phyloP scores from a whole-genome alignment of 2,797 vertebrate species.

The Fistularia tabacaria region DNA sequence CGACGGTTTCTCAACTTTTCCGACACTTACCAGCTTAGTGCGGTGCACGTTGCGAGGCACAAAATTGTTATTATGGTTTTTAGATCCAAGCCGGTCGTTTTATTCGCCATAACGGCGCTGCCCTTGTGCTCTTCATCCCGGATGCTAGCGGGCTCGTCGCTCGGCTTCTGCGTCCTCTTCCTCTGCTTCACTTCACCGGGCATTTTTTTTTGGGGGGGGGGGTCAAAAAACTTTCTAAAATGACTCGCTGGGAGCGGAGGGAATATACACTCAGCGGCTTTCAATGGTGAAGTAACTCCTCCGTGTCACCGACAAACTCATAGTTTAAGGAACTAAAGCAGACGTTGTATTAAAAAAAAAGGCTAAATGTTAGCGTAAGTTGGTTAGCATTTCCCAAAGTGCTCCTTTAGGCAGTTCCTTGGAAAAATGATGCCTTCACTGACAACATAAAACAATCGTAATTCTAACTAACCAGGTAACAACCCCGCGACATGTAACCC shows the following conservation, averaged over 20 bases:
- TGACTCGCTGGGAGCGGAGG: not conserved
- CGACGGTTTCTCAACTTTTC: too few relatives aligned
- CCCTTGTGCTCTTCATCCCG: too few relatives aligned
- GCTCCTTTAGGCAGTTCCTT: not conserved
- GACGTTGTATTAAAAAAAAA: not conserved
- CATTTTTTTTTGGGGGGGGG: constrained; percentile 55
- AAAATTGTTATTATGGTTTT: constrained; percentile 54
- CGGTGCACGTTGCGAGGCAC: constrained; percentile 55
- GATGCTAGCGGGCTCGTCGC: not conserved
- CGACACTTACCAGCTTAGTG: constrained; percentile 66
- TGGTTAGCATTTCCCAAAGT: too few relatives aligned
- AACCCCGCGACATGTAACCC: too few relatives aligned
- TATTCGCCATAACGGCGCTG: not conserved
- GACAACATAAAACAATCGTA: not conserved
- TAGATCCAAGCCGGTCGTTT: constrained; percentile 40
- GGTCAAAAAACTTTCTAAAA: not conserved
- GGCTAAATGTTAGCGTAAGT: not conserved
- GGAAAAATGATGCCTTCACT: constrained; percentile 22
- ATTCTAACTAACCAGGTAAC: not conserved
- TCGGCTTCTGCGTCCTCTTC: constrained; percentile 47
- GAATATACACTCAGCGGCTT: not conserved
- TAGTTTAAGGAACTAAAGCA: not conserved
- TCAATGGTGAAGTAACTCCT: not conserved
- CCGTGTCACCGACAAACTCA: constrained; percentile 8
- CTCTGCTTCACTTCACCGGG: constrained; percentile 70